Evolutionary conservation across 2,797 vertebrate species (phyloP).

Genomic region (Numenius phaeopus): DNA sequence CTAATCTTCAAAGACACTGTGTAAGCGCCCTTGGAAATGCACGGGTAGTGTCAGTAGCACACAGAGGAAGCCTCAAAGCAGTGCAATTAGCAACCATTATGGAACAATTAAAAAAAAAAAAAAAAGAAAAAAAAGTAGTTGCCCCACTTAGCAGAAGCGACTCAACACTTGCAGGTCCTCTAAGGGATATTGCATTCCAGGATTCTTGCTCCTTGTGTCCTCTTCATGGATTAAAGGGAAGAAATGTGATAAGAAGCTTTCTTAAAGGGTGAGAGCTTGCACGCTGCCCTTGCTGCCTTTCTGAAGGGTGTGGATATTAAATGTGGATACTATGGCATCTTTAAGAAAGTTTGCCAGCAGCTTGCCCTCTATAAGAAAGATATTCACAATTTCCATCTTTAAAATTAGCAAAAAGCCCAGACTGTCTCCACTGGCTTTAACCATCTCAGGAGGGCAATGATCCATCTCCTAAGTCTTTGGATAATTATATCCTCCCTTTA

Average conservation of each 20-base stretch:
- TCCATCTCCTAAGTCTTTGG: constrained; percentile 32
- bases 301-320: background rate
- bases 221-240: background rate
- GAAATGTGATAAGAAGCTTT: background rate
- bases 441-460: constrained; percentile 38
- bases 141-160: background rate
- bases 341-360: background rate
- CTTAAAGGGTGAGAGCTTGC: background rate
- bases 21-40: background rate
- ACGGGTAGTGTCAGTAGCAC: background rate
- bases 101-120: background rate
- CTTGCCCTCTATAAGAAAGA: background rate
- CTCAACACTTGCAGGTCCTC: background rate
- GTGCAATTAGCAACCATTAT: background rate
- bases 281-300: background rate
- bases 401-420: constrained; percentile 54
- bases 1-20: background rate
- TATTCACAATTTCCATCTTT: constrained; percentile 35
- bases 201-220: background rate
- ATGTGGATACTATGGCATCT: background rate
- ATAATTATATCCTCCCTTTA: constrained; percentile 56
- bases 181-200: background rate
- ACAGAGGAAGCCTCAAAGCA: background rate
- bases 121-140: background rate
- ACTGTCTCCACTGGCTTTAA: constrained; percentile 52